These are phyloP conservation scores for Pyrrhura leucotis DNA, from an alignment of 2,797 vertebrate genomes.

Conservation along the genomic window DNA sequence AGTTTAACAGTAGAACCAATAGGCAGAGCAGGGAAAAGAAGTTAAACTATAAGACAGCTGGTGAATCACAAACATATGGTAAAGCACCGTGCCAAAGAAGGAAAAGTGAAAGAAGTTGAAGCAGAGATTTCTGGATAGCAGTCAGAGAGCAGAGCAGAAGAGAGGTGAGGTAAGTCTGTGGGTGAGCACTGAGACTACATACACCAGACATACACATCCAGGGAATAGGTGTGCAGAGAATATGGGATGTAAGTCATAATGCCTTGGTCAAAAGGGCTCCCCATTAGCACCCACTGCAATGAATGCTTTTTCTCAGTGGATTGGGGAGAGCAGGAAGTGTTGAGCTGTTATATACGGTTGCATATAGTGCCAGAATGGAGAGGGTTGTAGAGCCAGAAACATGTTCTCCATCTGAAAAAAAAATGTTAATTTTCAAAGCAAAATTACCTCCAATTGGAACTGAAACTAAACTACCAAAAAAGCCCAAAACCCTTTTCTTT, in stretches of 20 bases:
- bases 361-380: background rate
- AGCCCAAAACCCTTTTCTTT: background rate
- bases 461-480: background rate
- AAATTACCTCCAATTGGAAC: background rate
- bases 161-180: background rate
- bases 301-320: fast-evolving
- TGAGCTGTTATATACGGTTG: background rate
- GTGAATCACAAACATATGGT: background rate
- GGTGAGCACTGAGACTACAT: background rate
- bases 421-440: background rate
- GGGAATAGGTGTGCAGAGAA: background rate
- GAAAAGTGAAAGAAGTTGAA: background rate
- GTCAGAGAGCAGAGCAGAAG: background rate
- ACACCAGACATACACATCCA: background rate
- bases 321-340: background rate
- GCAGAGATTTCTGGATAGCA: background rate
- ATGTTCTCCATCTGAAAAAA: background rate
- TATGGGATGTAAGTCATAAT: fast-evolving
- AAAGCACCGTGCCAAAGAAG: background rate
- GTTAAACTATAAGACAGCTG: background rate
- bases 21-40: background rate
- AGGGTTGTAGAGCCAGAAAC: background rate
- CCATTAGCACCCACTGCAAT: fast-evolving
- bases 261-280: background rate
- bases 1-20: background rate